Evolutionary conservation across 2,113 vertebrate genomes (phyloP).

Genomic region (Sciurus niger): DNA sequence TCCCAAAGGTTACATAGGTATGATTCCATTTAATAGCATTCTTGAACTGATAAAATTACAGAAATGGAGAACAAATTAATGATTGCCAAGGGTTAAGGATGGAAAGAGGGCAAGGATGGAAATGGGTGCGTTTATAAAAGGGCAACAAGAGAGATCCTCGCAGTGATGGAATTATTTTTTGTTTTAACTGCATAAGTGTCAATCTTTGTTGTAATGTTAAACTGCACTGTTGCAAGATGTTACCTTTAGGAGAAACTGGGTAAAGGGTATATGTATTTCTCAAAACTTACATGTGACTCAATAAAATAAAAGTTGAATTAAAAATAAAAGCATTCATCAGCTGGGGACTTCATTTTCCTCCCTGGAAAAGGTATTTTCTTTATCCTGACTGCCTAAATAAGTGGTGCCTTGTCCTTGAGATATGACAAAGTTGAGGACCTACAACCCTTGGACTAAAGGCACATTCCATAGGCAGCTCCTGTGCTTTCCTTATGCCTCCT

Average conservation of each 20-base stretch:
- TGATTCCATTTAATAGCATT: neutral
- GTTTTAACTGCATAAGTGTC: neutral
- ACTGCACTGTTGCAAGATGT: neutral
- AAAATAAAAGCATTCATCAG: neutral
- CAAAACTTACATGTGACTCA: neutral
- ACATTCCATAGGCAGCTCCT: neutral
- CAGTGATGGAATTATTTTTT: neutral
- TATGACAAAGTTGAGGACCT: neutral
- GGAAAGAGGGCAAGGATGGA: neutral
- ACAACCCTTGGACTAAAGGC: neutral
- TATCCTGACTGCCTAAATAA: neutral
- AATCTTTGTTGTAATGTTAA: neutral
- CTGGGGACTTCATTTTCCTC: neutral
- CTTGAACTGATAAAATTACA: neutral
- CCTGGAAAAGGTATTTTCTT: neutral
- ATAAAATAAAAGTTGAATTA: neutral
- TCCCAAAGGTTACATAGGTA: neutral
- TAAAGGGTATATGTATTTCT: neutral
- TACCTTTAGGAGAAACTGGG: neutral
- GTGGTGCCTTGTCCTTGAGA: neutral
- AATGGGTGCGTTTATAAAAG: neutral
- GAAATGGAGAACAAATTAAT: neutral
- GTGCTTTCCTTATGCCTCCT: neutral
- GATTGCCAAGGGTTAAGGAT: neutral
- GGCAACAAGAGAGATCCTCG: neutral